Evolutionary conservation across 1,140 invertebrate species (phyloP).

Genomic region (Caerostris extrusa): DNA sequence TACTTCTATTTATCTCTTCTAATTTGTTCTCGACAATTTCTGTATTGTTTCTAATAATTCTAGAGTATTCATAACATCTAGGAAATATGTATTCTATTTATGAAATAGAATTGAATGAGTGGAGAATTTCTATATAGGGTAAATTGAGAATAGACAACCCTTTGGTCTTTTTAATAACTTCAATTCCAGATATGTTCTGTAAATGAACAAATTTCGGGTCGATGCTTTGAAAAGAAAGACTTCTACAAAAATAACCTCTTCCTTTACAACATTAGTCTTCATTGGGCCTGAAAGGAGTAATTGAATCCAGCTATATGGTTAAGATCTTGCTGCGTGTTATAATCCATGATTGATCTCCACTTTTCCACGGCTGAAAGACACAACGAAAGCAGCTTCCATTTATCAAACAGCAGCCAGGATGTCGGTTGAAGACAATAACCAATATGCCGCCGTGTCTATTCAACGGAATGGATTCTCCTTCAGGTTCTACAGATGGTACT

Average conservation of each 20-base stretch:
- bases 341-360: neutral
- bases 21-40: too few species aligned
- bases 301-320: neutral
- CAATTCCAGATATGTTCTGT: too few species aligned
- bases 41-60: too few species aligned
- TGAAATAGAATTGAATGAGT: too few species aligned
- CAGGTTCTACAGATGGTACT: neutral
- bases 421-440: conserved; percentile 39
- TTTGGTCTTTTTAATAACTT: too few species aligned
- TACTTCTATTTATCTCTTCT: too few species aligned
- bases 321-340: conserved; percentile 6
- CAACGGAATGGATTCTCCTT: neutral
- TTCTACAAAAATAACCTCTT: neutral
- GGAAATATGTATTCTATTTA: too few species aligned
- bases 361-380: neutral
- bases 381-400: neutral
- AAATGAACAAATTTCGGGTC: too few species aligned
- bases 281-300: neutral
- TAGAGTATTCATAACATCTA: too few species aligned
- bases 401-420: conserved; percentile 6
- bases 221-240: too few species aligned
- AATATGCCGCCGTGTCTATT: conserved; percentile 23
- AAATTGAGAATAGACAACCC: too few species aligned
- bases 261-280: neutral
- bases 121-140: too few species aligned